Conservation (phyloP, 2,113 vertebrate genomes). For the Daphoenositta chrysoptera region DNA sequence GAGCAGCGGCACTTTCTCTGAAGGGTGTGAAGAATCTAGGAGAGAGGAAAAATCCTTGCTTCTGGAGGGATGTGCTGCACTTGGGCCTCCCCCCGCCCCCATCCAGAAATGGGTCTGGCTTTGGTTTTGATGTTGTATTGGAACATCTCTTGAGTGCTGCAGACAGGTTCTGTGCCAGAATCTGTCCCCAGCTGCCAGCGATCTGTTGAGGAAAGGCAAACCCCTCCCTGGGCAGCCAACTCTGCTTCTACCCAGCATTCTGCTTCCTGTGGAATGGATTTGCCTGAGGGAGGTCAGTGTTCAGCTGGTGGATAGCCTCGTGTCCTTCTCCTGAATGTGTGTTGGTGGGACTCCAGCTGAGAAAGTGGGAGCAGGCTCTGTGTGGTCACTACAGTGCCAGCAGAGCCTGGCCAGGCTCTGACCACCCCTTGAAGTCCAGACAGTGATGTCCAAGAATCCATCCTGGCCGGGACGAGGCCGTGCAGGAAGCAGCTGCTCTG, state of each 20-base stretch:
- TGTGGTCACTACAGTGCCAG: neutral
- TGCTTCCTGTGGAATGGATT: neutral
- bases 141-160: neutral
- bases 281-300: neutral
- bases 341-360: neutral
- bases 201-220: neutral
- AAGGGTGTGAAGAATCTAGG: conserved; percentile 9
- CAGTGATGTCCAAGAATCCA: neutral
- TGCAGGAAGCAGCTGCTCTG: neutral
- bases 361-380: neutral
- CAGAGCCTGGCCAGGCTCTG: neutral
- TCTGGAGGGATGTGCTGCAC: neutral
- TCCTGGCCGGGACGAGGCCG: neutral
- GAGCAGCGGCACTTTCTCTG: neutral
- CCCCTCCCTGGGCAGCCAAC: neutral
- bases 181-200: neutral
- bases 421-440: accelerated
- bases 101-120: neutral
- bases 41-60: neutral
- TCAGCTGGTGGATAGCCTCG: neutral
- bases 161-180: neutral
- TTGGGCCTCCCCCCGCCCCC: neutral
- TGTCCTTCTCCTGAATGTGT: neutral
- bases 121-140: neutral
- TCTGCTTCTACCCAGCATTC: neutral